phyloP scores from a whole-genome alignment of 2,797 vertebrate genomes.

The Typhlichthys eigenmanni region DNA sequence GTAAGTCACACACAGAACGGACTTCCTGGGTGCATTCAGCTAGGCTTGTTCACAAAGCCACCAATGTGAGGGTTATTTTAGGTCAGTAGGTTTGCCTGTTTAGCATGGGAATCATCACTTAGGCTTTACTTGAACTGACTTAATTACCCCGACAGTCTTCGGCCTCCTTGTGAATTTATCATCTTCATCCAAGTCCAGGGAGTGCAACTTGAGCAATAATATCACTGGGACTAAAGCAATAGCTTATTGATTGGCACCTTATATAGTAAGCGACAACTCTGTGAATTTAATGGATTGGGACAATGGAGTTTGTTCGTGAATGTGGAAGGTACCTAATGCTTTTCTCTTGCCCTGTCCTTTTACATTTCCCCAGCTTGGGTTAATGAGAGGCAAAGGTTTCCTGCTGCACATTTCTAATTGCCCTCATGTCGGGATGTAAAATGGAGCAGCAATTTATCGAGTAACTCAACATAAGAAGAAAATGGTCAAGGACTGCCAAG shows the following conservation, averaged over 20 bases:
- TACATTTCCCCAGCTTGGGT: constrained; percentile 60
- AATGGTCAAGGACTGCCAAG: constrained; percentile 69
- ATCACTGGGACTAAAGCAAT: constrained; percentile 64
- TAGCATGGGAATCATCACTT: constrained; percentile 70
- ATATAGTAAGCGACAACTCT: constrained; percentile 55
- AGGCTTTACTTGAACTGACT: constrained; percentile 70
- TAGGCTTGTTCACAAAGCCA: constrained; percentile 62
- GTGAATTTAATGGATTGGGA: constrained; percentile 58
- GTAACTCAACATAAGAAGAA: constrained; percentile 69
- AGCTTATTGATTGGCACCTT: constrained; percentile 68
- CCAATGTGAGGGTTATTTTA: constrained; percentile 72
- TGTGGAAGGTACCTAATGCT: constrained; percentile 30
- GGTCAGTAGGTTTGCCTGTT: constrained; percentile 63
- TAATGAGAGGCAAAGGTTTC: constrained; percentile 77
- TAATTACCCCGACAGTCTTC: constrained; percentile 74
- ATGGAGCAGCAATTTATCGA: constrained; percentile 72
- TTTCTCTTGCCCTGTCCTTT: constrained; percentile 44
- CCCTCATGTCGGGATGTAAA: constrained; percentile 61
- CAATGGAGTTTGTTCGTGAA: constrained; percentile 49
- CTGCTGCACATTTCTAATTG: constrained; percentile 69
- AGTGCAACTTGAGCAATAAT: constrained; percentile 75
- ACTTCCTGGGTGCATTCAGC: constrained; percentile 60
- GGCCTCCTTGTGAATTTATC: constrained; percentile 72
- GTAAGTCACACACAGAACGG: constrained; percentile 57
- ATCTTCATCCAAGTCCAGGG: constrained; percentile 64